Evolutionary conservation across 2,113 vertebrate genomes (phyloP), one percentile per base, ranked within the genome.

Genomic region (Balaenoptera acutorostrata): DNA sequence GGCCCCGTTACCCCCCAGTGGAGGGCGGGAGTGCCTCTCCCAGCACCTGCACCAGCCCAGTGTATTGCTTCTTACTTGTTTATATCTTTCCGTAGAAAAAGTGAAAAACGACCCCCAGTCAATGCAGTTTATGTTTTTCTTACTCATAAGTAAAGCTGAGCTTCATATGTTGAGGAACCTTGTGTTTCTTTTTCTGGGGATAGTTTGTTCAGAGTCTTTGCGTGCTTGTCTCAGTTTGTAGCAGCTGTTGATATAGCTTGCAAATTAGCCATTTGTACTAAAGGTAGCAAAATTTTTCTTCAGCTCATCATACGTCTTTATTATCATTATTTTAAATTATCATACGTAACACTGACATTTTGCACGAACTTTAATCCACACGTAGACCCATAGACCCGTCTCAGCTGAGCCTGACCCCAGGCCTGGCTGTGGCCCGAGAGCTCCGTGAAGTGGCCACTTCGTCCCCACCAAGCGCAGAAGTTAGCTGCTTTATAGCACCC

Each of bases 21-120:
- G 89, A 8, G 31, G n/a, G 21, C 10, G 3, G 36, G 44, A 13
- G 36, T 1, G 21, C 46, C 61, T 12, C 49, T 52, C 31, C 13
- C 9, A 20, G 0, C 0, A 10, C 23, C 25, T n/a, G 14, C 9
- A 2, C 33, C 11, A 17, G 2, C 17, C 61, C 29, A 4, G 4
- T 17, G 27, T 0, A 1, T 33, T 5, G 36, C 49, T 36, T 66
- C 33, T 2, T 5, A 9, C 39, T 7, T 41, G 41, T 25, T 27
- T 1, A 25, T n/a, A 49, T 69, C n/a, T 6, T 77, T 39, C 12
- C 3, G 0, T 17, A 9, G 29, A 59, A 59, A 21, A 3, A 11
- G 41, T 21, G 33, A 39, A 46, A 33, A 21, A 9, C 8, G 83
- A 61, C 21, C 23, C 71, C 41, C 49, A 6, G 1, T 18, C 59